Base-by-base conservation (phyloP, 1,140 invertebrate species). In the Nephila pilipes region DNA sequence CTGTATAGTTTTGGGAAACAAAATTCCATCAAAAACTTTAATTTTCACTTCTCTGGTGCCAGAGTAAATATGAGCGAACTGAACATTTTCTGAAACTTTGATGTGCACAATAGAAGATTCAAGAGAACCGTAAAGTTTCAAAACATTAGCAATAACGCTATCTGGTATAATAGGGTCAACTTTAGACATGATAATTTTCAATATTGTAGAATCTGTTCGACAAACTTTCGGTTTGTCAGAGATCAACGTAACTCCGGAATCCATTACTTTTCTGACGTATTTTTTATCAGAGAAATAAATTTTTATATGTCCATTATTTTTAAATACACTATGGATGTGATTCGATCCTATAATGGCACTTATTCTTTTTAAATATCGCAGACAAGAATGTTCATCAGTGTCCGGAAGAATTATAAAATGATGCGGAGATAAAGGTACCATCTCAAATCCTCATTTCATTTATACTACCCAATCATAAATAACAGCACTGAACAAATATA, bases 161-260 rank as follows among this genome's bases (percentile, higher is more conserved):
- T 69, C 60, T 65, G 85, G 85, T 46, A 87, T 65, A n/a, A 36
- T 69, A 14, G 85, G 85, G 65, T 87, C 85, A 46, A 87, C 85
- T 65, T 29, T 38, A 12, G 32, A 87, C 12, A 87, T 14, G 16
- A 18, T 69, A 2, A 87, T 32, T 46, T 58, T 65, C 22, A 83
- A 12, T 22, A 38, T 22, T 6, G 12, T 25, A 69, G 38, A 32
- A 16, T 46, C 29, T 14, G 22, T 65, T n/a, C 20, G 10, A 46
- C 22, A 60, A 10, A 46, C 60, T 87, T 63, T 12, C 2, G 38
- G 63, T 46, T 25, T 6, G 38, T 63, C 12, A n/a, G 22, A 32
- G 14, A 14, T 12, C 8, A 87, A n/a, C 32, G 38, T 12, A 69
- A 65, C 25, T 6, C 60, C 85, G 54, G 85, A 63, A 20, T 87